phyloP scores from a whole-genome alignment of 2,797 vertebrate genomes.

The Argentina silus region DNA sequence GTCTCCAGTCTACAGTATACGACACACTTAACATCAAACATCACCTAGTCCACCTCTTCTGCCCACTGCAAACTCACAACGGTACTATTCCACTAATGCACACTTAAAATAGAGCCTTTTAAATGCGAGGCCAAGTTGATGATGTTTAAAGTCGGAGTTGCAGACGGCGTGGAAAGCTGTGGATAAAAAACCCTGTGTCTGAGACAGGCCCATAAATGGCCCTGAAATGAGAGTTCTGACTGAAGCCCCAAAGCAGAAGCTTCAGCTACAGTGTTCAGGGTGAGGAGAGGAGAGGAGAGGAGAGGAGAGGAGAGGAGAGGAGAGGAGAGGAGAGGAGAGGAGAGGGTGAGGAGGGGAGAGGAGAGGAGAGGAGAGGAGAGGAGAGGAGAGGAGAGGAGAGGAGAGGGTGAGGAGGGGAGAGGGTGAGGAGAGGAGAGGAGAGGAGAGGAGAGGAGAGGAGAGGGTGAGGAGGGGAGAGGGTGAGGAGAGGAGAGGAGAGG shows the following conservation, averaged over 20 bases:
- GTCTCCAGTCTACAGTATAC: too few relatives aligned
- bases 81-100: neutral
- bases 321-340: neutral
- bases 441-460: neutral
- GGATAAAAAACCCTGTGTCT: neutral
- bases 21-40: too few relatives aligned
- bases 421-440: too few relatives aligned
- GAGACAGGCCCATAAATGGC: constrained; percentile 8
- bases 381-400: neutral
- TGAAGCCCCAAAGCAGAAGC: neutral
- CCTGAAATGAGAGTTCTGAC: neutral
- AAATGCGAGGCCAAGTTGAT: constrained; percentile 10
- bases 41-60: too few relatives aligned
- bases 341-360: too few relatives aligned
- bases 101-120: constrained; percentile 11
- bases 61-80: neutral
- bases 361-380: too few relatives aligned
- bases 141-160: neutral
- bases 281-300: neutral
- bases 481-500: neutral
- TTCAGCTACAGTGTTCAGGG: constrained; percentile 1
- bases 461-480: neutral
- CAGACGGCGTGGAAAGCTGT: constrained; percentile 7
- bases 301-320: too few relatives aligned
- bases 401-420: neutral